Percentiles rank a stretch among this genome's conserved stretches.
Conservation (phyloP, 2,113 vertebrate genomes). For the Patagioenas fasciata region DNA sequence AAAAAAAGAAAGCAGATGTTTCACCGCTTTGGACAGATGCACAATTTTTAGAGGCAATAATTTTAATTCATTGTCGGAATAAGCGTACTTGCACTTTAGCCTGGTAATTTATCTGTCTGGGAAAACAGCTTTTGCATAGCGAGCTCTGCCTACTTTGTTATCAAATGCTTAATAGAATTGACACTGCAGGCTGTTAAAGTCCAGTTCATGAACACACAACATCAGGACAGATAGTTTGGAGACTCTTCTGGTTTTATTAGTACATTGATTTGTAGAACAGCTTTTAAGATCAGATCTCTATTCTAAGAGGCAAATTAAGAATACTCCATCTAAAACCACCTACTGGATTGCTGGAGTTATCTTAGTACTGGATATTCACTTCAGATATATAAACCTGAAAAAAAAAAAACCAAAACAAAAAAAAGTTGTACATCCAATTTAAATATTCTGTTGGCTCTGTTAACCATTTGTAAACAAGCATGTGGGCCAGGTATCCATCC, state of each 20-base stretch:
- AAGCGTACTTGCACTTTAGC: background rate
- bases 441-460: background rate
- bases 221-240: background rate
- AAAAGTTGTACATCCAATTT: background rate
- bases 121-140: background rate
- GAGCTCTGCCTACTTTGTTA: background rate
- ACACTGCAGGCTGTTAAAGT: background rate
- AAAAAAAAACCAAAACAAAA: background rate
- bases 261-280: background rate
- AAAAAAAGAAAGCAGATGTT: background rate
- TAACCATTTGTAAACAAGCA: background rate
- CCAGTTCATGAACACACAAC: background rate
- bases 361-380: background rate
- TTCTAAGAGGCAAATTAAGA: background rate
- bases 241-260: background rate
- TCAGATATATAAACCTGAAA: background rate
- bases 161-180: background rate
- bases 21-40: background rate
- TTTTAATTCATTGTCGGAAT: background rate
- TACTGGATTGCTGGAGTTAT: background rate
- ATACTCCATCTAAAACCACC: background rate
- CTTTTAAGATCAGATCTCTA: background rate
- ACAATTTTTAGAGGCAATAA: background rate
- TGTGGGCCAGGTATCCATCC: background rate
- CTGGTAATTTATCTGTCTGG: constrained; percentile 7